Percentiles rank a stretch among this genome's conserved stretches.
Conservation (phyloP, 2,797 vertebrate species). For the Myotis vivesi region DNA sequence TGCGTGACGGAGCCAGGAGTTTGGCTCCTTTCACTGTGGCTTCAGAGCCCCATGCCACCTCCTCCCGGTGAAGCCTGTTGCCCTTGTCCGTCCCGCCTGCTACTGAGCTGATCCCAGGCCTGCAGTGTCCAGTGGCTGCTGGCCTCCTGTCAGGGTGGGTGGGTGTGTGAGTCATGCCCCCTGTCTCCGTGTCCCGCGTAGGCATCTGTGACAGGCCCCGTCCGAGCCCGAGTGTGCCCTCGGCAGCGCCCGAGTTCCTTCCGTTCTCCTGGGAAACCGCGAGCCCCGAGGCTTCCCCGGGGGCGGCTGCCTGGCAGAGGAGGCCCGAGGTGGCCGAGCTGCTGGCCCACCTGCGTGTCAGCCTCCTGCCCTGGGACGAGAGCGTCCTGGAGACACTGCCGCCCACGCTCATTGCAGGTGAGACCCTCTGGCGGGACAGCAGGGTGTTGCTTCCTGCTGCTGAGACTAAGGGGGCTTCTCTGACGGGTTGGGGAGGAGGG, state of each 20-base stretch:
- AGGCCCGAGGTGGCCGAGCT: constrained; percentile 67
- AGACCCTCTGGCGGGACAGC: rapidly evolving
- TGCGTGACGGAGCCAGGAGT: rapidly evolving
- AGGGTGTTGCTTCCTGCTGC: rapidly evolving
- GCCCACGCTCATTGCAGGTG: constrained; percentile 88
- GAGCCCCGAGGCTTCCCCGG: rapidly evolving
- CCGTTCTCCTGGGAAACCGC: rapidly evolving
- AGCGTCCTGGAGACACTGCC: constrained; percentile 86
- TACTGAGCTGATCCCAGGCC: neutral
- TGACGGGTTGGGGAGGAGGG: no score
- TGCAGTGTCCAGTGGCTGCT: neutral
- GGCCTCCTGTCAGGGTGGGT: neutral
- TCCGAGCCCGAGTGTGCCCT: constrained; percentile 75
- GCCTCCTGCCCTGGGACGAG: constrained; percentile 89
- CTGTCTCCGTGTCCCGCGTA: constrained; percentile 35
- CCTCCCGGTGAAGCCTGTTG: rapidly evolving
- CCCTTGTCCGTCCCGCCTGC: rapidly evolving
- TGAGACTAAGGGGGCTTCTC: neutral
- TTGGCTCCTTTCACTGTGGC: rapidly evolving
- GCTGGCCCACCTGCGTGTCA: constrained; percentile 78
- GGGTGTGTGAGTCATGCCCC: rapidly evolving
- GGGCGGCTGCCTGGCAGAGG: rapidly evolving
- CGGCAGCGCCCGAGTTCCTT: neutral
- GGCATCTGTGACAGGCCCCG: constrained; percentile 85
- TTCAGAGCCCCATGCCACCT: rapidly evolving